phyloP scores from a whole-genome alignment of 1,140 invertebrate genomes.

The Vanessa tameamea region DNA sequence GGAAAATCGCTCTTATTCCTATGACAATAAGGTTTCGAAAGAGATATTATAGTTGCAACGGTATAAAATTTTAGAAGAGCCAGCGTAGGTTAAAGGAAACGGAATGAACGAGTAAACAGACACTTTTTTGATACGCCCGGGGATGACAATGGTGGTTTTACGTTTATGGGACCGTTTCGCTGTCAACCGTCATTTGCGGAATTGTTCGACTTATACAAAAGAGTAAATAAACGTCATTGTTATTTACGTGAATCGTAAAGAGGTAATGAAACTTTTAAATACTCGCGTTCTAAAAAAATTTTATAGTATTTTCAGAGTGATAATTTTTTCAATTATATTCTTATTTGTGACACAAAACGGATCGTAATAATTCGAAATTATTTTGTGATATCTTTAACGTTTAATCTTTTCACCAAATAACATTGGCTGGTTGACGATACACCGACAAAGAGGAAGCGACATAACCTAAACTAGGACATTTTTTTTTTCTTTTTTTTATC shows the following conservation, averaged over 20 bases:
- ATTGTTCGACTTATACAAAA: conserved; percentile 19
- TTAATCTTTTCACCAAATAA: too few relatives aligned
- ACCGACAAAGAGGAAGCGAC: too few relatives aligned
- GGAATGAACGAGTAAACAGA: conserved; percentile 29
- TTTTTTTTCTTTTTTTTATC: too few relatives aligned
- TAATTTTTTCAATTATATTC: too few relatives aligned
- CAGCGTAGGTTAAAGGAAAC: conserved; percentile 25
- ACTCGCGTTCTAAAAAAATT: not conserved
- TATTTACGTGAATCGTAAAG: conserved; percentile 19
- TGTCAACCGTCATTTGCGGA: conserved; percentile 28
- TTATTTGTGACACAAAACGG: too few relatives aligned
- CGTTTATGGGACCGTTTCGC: conserved; percentile 30
- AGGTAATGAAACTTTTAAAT: conserved; percentile 2
- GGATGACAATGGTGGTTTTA: conserved; percentile 34
- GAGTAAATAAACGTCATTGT: conserved; percentile 5
- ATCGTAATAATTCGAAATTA: too few relatives aligned
- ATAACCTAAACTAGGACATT: too few relatives aligned
- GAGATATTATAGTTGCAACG: not conserved
- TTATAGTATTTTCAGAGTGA: not conserved
- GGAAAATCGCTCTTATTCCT: not conserved
- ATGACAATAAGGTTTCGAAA: conserved; percentile 12
- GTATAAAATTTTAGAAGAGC: conserved; percentile 24
- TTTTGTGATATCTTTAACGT: too few relatives aligned
- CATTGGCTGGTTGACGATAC: too few relatives aligned
- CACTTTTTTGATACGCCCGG: conserved; percentile 30